These are phyloP conservation scores for Xiphorhynchus elegans DNA, from an alignment of 2,113 vertebrate species.

Conservation along the genomic window DNA sequence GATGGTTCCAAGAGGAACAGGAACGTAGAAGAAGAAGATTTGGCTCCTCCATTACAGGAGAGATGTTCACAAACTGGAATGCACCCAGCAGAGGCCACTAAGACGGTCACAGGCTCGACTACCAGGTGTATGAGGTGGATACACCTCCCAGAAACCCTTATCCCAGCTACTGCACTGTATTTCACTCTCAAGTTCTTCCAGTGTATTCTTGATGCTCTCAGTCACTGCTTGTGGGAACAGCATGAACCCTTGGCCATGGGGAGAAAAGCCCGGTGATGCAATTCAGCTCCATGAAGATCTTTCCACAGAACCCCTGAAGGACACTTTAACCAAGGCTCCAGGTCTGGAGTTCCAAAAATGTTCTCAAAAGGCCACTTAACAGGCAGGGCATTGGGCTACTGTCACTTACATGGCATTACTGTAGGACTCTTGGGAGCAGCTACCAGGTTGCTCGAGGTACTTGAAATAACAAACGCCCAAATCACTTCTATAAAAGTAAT, in stretches of 20 bases:
- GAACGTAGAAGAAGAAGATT: background rate
- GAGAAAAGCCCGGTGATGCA: background rate
- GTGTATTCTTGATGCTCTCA: background rate
- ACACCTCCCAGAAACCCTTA: background rate
- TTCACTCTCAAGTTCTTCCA: background rate
- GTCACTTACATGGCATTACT: background rate
- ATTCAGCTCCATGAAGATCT: background rate
- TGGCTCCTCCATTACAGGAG: background rate
- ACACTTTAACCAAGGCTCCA: background rate
- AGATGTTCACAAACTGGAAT: background rate
- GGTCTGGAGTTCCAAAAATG: background rate
- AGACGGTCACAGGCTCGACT: background rate
- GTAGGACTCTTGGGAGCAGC: background rate
- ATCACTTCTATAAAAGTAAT: background rate
- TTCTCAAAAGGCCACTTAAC: background rate
- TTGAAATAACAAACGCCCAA: background rate
- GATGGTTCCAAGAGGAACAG: background rate
- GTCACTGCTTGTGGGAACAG: background rate
- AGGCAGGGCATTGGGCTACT: background rate
- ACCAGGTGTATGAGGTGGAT: background rate
- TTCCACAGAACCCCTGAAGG: background rate
- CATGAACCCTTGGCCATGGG: accelerated
- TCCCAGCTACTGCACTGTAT: background rate
- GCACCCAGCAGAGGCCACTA: background rate
- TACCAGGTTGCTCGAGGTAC: background rate